Percentiles rank a stretch among this genome's conserved stretches.
phyloP scores from a whole-genome alignment of 53 echinoderm and acorn worm genomes.

The Holothuria scabra region DNA sequence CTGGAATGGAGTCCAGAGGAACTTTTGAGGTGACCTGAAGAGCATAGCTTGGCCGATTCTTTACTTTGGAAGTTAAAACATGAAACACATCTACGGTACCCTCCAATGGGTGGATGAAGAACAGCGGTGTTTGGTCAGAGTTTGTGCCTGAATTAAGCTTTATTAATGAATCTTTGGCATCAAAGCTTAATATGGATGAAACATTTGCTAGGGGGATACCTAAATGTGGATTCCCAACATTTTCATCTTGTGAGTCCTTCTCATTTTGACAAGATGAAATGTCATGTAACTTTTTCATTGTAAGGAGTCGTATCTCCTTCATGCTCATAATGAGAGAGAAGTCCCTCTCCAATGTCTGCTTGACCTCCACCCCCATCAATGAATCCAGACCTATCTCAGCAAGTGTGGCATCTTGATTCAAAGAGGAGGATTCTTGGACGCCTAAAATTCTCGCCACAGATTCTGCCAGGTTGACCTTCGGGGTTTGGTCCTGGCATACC shows the following conservation, averaged over 20 bases:
- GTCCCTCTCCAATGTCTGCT: conserved; percentile 82
- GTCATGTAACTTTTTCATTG: conserved; percentile 70
- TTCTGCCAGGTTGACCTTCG: conserved; percentile 53
- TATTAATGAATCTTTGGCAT: conserved; percentile 38
- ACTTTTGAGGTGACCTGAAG: conserved; percentile 63
- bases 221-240: not conserved
- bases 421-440: conserved; percentile 60
- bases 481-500: conserved; percentile 24
- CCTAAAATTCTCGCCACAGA: conserved; percentile 75
- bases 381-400: conserved; percentile 85
- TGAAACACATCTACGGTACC: conserved; percentile 66
- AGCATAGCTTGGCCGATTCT: conserved; percentile 62
- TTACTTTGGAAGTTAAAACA: conserved; percentile 46
- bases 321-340: conserved; percentile 69
- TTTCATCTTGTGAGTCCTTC: no score
- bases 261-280: conserved; percentile 27
- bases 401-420: conserved; percentile 70
- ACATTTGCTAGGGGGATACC: conserved; percentile 64
- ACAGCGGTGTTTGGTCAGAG: conserved; percentile 38
- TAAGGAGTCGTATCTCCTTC: conserved; percentile 74
- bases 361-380: conserved; percentile 84
- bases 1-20: conserved; percentile 52
- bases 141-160: conserved; percentile 57
- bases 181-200: conserved; percentile 53
- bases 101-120: conserved; percentile 79